A percentile compares a stretch with the other conserved stretches of the same genome.
These are phyloP conservation scores for Sebastes cheni DNA, from an alignment of 2,797 vertebrate genomes.

Conservation along the genomic window DNA sequence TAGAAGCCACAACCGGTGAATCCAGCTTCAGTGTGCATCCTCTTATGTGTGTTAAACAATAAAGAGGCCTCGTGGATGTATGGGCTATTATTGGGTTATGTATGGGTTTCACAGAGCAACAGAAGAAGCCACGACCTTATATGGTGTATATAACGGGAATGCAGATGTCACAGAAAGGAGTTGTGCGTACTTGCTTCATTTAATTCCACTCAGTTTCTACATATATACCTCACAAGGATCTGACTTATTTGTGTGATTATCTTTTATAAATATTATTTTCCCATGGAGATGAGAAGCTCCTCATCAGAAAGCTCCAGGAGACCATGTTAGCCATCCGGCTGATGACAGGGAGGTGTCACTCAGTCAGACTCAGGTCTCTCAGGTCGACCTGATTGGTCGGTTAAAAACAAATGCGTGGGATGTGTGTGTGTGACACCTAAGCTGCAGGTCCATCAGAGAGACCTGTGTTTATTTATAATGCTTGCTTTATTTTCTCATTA, in stretches of 20 bases:
- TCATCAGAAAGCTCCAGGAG: neutral
- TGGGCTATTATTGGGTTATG: neutral
- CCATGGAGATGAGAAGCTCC: neutral
- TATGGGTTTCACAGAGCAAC: neutral
- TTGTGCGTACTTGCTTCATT: neutral
- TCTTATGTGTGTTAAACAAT: neutral
- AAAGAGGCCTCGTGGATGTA: neutral
- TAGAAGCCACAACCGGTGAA: neutral
- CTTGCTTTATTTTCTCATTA: neutral
- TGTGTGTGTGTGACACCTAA: constrained; percentile 15
- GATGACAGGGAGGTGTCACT: neutral
- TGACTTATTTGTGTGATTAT: neutral
- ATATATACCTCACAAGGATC: neutral
- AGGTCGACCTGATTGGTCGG: neutral
- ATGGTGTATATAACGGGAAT: neutral
- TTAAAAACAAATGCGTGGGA: constrained; percentile 2
- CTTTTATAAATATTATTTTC: neutral
- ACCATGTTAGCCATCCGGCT: neutral
- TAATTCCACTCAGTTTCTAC: neutral
- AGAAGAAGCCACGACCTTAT: neutral
- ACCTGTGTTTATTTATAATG: constrained; percentile 28
- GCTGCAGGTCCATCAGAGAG: constrained; percentile 12
- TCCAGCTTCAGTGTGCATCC: neutral
- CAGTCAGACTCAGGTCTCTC: neutral
- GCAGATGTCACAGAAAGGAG: neutral